phyloP scores from a whole-genome alignment of 2,888 invertebrate genomes.

The Xylocampa areola region DNA sequence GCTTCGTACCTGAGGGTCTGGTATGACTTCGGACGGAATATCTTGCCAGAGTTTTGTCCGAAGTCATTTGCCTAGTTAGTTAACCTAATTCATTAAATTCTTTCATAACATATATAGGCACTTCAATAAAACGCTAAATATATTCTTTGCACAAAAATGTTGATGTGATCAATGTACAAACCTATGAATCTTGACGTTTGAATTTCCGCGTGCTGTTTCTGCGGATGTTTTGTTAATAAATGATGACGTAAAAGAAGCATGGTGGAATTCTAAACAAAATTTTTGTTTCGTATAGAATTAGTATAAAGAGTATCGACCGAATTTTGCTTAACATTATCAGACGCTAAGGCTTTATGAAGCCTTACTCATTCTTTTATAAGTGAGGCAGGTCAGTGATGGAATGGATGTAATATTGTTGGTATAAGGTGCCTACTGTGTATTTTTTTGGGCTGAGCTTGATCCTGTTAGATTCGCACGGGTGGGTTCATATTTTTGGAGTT shows the following conservation, averaged over 20 bases:
- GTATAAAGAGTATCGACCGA: constrained; percentile 29
- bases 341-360: constrained; percentile 49
- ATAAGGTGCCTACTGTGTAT: constrained; percentile 28
- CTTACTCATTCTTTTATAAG: constrained; percentile 48
- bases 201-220: constrained; percentile 32
- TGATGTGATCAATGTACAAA: constrained; percentile 32
- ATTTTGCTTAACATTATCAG: constrained; percentile 36
- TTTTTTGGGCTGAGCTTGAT: constrained; percentile 40
- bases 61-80: constrained; percentile 12
- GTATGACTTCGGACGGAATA: constrained; percentile 35
- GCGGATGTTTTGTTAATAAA: constrained; percentile 42
- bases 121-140: constrained; percentile 22
- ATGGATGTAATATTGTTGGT: constrained; percentile 33
- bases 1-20: constrained; percentile 42
- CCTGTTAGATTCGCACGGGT: constrained; percentile 42
- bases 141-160: constrained; percentile 19
- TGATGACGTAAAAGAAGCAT: constrained; percentile 42
- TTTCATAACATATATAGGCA: constrained; percentile 2
- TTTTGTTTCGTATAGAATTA: constrained; percentile 30
- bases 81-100: background rate
- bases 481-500: constrained; percentile 35
- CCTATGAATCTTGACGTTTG: constrained; percentile 25
- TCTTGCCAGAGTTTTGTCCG: constrained; percentile 31
- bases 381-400: constrained; percentile 49
- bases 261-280: constrained; percentile 46